A percentile compares a stretch with the other conserved stretches of the same genome.
phyloP scores from a whole-genome alignment of 2,888 invertebrate species.

The Dasysyrphus tricinctus region DNA sequence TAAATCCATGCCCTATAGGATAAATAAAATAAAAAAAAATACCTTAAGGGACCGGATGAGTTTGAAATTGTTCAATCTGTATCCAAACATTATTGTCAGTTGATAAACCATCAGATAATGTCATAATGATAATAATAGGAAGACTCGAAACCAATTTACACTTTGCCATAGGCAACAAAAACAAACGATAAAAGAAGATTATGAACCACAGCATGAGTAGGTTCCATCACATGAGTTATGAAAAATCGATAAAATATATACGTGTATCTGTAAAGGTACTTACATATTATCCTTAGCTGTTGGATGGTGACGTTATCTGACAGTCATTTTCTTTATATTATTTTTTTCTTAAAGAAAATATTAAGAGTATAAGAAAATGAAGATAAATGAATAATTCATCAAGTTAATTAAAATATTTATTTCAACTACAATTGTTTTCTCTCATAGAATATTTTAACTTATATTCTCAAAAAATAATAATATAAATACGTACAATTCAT shows the following conservation, averaged over 20 bases:
- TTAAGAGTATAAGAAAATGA: neutral
- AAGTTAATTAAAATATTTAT: conserved; percentile 8
- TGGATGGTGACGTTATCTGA: conserved; percentile 1
- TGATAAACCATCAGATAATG: neutral
- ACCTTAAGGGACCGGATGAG: neutral
- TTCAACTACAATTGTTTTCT: neutral
- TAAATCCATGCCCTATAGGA: neutral
- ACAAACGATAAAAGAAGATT: neutral
- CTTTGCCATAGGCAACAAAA: neutral
- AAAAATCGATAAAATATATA: neutral
- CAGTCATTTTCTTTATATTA: neutral
- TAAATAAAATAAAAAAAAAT: neutral
- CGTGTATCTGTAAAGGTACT: no score
- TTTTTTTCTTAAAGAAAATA: neutral
- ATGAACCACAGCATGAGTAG: conserved; percentile 1
- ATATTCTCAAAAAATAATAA: neutral
- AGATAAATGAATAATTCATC: neutral
- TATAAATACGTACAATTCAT: neutral
- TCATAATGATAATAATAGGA: neutral
- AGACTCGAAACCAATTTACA: neutral
- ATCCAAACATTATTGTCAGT: neutral
- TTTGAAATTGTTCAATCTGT: neutral
- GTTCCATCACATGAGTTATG: neutral
- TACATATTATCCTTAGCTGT: no score
- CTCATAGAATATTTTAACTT: neutral